Base-by-base conservation (phyloP, 1,140 invertebrate species). In the Tetragnatha versicolor region DNA sequence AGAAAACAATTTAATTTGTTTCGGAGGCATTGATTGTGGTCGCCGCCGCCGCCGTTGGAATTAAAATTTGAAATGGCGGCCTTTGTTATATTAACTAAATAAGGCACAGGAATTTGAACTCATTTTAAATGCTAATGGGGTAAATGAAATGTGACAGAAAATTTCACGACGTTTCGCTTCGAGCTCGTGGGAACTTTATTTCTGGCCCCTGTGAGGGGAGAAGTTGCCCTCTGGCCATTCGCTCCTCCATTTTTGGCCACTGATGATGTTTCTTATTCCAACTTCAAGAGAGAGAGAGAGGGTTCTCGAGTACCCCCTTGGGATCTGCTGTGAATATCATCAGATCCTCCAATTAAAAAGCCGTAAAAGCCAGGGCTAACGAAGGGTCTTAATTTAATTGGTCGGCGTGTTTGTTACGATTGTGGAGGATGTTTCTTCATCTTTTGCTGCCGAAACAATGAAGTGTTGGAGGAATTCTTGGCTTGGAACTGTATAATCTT, bases 1-100 rank as follows among this genome's bases (percentile, higher is more conserved):
- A 61, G 72, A 75, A 75, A 75, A 75, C 72, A 75, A 75, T 75
- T 75, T 60, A 75, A 75, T 75, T 75, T 75, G 72, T 49, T 75
- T 14, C 6, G 35, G 45, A 33, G 53, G 55, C 72, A 75, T 63
- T 75, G 72, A 75, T 75, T 75, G 55, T 63, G 70, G 55, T n/a
- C 37, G 35, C 35, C 35, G 14, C 17, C 42, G 14, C 65, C 49
- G 35, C 25, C 1, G 42, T 12, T 12, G 53, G 55, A 73, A 73
- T 73, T 60, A 60, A 73, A 73, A 73, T 60, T 60, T 73, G 37
- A 60, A 73, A 70, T 70, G 68, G 33, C 27, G 33, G 20, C 25
- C 53, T 25, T 27, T 49, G 25, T 58, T 75, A 42, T 61, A 61
- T 63, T 75, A 73, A 73, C 72, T 31, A 75, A 75, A 75, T 63